Evolutionary conservation across 2,113 vertebrate species (phyloP), one percentile per base, ranked within the genome.

Genomic region (Eurypyga helias): DNA sequence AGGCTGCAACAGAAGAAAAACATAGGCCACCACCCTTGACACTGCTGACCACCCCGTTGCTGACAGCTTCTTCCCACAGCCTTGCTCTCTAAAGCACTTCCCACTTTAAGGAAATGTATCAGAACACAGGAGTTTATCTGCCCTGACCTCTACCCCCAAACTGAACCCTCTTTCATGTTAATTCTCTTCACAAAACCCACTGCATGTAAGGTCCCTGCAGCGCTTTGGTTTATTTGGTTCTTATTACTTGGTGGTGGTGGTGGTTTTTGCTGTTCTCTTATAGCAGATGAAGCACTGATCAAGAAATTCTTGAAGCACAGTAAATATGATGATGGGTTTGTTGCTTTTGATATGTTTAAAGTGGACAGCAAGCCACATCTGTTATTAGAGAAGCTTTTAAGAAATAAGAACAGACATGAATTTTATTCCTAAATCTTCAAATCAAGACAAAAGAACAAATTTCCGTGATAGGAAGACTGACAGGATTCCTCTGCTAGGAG

Each of bases 161-260:
- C n/a, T 97, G 98, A 98, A 98, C 98, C 89, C 88, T 96, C 97
- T 98, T 98, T 98, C 98, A 98, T 97, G 96, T 98, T 97, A 93
- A 97, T 97, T 97, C 97, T 95, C 97, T 96, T 96, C 97, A 98
- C 97, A 98, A 98, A 98, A 95, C 97, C 97, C 96, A 93, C 92
- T 55, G 6, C 97, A 91, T 98, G 98, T 97, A 97, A 98, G 95
- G 96, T 97, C 97, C 91, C 91, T 83, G 92, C 58, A 72, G 83
- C 93, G 92, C 96, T 98, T 91, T 97, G 97, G 96, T 93, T 97
- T 82, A 75, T 91, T 94, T 92, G 92, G 95, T 90, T 95, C 97
- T 97, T 97, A 92, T 97, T 97, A 97, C 96, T 96, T 98, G 90
- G 0, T 87, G 70, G 0, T 62, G 65, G 1, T 81, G 23, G 12